phyloP scores from a whole-genome alignment of 2,113 vertebrate genomes.

The Vidua chalybeata region DNA sequence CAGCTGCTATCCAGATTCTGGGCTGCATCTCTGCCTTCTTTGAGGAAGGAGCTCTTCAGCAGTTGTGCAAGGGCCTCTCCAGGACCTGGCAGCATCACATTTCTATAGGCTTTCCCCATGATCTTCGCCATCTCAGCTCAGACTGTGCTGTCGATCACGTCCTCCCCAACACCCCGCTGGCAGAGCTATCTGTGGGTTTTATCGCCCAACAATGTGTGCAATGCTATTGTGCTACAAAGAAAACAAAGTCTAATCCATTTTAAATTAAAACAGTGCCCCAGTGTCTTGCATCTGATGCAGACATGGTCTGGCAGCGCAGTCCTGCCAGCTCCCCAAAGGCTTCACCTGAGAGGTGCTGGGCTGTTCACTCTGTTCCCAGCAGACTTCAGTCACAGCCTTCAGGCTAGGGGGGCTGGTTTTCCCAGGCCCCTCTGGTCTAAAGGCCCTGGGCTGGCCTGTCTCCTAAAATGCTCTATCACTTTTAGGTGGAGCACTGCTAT shows the following conservation, averaged over 20 bases:
- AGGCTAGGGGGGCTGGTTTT: not conserved
- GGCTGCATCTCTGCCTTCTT: not conserved
- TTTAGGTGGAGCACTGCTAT: not conserved
- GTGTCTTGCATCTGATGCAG: slow-evolving; percentile 36
- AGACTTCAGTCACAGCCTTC: not conserved
- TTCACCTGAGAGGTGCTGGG: not conserved
- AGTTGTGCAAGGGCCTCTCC: not conserved
- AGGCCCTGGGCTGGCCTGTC: not conserved
- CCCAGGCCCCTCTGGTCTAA: not conserved
- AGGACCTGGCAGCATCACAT: not conserved
- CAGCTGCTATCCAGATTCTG: not conserved
- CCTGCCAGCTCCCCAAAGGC: not conserved
- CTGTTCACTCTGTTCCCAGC: not conserved
- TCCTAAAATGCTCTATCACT: not conserved
- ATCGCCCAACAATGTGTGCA: slow-evolving; percentile 63
- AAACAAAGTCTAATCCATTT: slow-evolving; percentile 68
- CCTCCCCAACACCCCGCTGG: not conserved
- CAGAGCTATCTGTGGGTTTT: slow-evolving; percentile 48
- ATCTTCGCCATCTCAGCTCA: not conserved
- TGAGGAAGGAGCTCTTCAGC: not conserved
- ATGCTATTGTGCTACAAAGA: slow-evolving; percentile 60
- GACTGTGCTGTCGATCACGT: slow-evolving; percentile 35
- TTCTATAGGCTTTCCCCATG: not conserved
- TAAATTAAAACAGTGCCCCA: slow-evolving; percentile 65
- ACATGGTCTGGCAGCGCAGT: not conserved